A percentile compares a stretch with the other conserved stretches of the same genome.
These are phyloP conservation scores for Nasonia giraulti DNA, from an alignment of 1,140 invertebrate genomes.

Conservation along the genomic window DNA sequence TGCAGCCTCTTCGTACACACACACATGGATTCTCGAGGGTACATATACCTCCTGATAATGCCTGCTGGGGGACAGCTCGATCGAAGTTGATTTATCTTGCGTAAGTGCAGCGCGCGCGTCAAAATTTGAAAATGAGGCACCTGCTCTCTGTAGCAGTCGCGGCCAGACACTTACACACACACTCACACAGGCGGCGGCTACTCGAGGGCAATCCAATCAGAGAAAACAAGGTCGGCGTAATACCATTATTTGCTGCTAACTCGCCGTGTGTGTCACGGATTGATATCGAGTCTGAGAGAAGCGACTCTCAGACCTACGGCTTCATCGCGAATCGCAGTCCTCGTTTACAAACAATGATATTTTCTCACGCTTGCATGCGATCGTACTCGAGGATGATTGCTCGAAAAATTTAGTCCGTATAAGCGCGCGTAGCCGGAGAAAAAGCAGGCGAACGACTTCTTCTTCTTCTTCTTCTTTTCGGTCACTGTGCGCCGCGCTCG, in stretches of 20 bases:
- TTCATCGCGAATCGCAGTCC: constrained; percentile 41
- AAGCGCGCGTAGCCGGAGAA: not conserved
- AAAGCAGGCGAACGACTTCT: not conserved
- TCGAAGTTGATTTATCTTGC: not conserved
- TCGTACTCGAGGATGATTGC: not conserved
- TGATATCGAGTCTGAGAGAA: constrained; percentile 59
- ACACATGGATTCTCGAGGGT: not conserved
- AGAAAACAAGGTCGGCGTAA: constrained; percentile 65
- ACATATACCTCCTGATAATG: not conserved
- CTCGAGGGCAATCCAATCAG: constrained; percentile 62
- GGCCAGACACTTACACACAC: no score
- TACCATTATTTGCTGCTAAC: constrained; percentile 57
- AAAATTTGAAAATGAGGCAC: not conserved
- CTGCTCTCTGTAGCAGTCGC: no score
- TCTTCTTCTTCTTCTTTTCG: not conserved
- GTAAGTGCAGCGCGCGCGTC: not conserved
- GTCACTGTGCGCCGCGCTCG: not conserved
- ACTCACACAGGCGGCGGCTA: no score
- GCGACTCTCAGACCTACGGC: constrained; percentile 8
- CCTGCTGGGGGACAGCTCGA: not conserved
- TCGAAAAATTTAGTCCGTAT: not conserved
- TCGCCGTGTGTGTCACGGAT: constrained; percentile 54
- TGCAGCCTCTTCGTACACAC: no score
- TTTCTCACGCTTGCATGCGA: no score
- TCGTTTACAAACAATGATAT: not conserved